A percentile compares a stretch with the other conserved stretches of the same genome.
Evolutionary conservation across 1,140 invertebrate species (phyloP).

Genomic region (Reticulitermes speratus): DNA sequence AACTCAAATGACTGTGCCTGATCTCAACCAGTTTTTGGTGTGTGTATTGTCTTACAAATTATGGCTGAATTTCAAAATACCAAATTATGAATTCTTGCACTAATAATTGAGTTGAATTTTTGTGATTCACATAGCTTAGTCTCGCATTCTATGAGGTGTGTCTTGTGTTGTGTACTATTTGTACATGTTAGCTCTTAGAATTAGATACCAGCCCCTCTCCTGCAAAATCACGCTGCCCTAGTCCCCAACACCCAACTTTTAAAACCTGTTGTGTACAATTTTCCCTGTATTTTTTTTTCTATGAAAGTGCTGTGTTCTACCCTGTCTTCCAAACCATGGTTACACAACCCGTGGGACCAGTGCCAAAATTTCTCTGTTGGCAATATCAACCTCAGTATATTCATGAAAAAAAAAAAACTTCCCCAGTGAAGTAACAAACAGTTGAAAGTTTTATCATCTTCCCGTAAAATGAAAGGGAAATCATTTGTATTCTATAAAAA

Average conservation of each 20-base stretch:
- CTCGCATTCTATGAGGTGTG: background rate
- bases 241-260: background rate
- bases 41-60: no score
- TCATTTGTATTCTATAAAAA: background rate
- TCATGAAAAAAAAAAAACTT: background rate
- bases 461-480: background rate
- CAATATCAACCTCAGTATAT: conserved; percentile 16
- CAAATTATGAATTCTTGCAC: no score
- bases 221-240: background rate
- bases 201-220: background rate
- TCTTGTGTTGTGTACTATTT: conserved; percentile 15
- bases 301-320: conserved; percentile 25
- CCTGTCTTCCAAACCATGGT: conserved; percentile 27
- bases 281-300: background rate
- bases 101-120: conserved; percentile 18
- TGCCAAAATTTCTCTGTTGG: conserved; percentile 1
- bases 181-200: background rate
- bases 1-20: background rate
- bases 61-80: no score
- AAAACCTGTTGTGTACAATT: conserved; percentile 22
- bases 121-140: conserved; percentile 21
- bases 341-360: conserved; percentile 25
- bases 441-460: background rate
- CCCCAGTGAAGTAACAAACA: background rate
- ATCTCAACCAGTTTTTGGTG: background rate